Evolutionary conservation across 2,113 vertebrate species (phyloP).

Genomic region (Perca schrenkii): DNA sequence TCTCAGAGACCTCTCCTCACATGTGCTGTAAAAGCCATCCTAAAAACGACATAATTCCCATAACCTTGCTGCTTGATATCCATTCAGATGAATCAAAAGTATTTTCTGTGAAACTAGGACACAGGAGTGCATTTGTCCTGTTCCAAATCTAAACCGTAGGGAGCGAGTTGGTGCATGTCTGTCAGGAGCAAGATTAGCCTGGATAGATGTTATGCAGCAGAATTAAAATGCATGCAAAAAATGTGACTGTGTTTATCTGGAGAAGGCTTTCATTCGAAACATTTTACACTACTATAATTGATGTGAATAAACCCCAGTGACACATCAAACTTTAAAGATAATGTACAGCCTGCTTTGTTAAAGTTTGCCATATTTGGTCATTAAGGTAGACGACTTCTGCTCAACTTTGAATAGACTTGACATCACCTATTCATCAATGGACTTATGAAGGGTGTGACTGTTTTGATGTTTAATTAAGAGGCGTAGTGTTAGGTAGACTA

Average conservation of each 20-base stretch:
- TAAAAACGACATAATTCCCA: neutral
- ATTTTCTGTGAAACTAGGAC: constrained; percentile 34
- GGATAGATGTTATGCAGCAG: neutral
- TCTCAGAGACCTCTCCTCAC: neutral
- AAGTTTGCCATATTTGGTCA: neutral
- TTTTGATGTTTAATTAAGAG: constrained; percentile 5
- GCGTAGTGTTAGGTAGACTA: neutral
- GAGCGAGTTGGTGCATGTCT: neutral
- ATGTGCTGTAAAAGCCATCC: constrained; percentile 3
- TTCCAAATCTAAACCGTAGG: neutral
- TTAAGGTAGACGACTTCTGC: neutral
- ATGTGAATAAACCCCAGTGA: neutral
- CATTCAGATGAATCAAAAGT: constrained; percentile 11
- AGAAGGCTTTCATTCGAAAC: neutral
- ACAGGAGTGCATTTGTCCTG: neutral
- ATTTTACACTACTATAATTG: neutral
- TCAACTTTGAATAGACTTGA: neutral
- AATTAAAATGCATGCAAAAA: neutral
- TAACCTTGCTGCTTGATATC: constrained; percentile 20
- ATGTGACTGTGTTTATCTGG: neutral
- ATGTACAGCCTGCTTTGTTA: neutral
- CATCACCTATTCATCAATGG: neutral
- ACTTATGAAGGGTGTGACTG: neutral
- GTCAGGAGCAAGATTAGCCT: constrained; percentile 4
- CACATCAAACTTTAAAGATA: no score